Evolutionary conservation across 1,140 invertebrate genomes (phyloP).

Genomic region (Solenopsis invicta): DNA sequence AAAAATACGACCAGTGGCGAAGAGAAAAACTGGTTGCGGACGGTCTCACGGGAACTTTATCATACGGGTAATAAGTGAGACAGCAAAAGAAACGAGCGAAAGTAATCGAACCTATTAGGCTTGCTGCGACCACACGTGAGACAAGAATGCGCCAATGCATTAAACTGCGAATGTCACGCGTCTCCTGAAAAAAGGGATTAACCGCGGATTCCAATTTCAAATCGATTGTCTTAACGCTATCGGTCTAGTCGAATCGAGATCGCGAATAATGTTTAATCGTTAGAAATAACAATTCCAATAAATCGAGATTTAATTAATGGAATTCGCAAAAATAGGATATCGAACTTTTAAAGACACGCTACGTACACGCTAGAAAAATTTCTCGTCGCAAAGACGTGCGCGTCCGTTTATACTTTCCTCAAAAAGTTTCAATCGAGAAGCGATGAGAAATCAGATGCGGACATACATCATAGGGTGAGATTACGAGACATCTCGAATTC

Average conservation of each 20-base stretch:
- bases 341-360: too few species aligned
- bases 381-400: too few species aligned
- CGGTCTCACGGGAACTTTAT: conserved; percentile 45
- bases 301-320: conserved; percentile 64
- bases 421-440: background rate
- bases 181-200: conserved; percentile 42
- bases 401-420: too few species aligned
- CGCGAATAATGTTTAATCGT: background rate
- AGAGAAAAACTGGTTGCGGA: conserved; percentile 64
- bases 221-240: background rate
- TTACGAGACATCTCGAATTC: background rate
- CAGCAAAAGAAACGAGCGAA: conserved; percentile 58
- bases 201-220: conserved; percentile 24
- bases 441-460: background rate
- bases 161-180: conserved; percentile 37
- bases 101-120: conserved; percentile 56
- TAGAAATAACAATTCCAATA: background rate
- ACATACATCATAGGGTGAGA: background rate
- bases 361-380: too few species aligned
- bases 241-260: conserved; percentile 36
- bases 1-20: conserved; percentile 37
- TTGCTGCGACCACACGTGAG: conserved; percentile 62
- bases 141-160: conserved; percentile 40
- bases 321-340: too few species aligned
- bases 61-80: conserved; percentile 52